Evolutionary conservation across 2,113 vertebrate genomes (phyloP), one percentile per base, ranked within the genome.

Genomic region (Ptilonorhynchus violaceus): DNA sequence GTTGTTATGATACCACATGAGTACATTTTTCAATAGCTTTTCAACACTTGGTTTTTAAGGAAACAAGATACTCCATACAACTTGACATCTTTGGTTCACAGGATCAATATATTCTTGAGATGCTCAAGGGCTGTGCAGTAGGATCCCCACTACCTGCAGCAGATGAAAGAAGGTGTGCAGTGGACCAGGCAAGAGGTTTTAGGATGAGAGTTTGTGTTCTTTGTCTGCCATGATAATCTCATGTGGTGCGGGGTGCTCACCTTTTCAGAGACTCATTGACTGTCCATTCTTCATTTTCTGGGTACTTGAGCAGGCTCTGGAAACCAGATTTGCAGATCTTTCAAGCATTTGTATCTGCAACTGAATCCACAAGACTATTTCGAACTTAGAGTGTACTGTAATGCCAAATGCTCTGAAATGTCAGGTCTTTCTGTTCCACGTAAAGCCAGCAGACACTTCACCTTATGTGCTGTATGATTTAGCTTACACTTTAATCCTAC

Each of bases 161-260:
- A 88, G 18, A 27, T 62, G 47, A 94, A n/a, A 49, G 41, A 79
- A 73, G 31, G 49, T 44, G 15, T 77, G 39, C 15, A 39, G 59
- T 62, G 37, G 63, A 49, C 27, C 46, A 73, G 46, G 47, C 23
- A 78, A 68, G 42, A 56, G 13, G 6, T 76, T 88, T 83, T 68
- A 85, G 24, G 30, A n/a, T 67, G 8, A 82, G 27, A 76, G 15
- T 85, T 73, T 46, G 27, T 49, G 18, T 67, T 78, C 52, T 68
- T 88, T 58, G 13, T 82, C 14, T 67, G 9, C 23, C 44, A 39
- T 47, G 24, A 31, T 74, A 83, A 70, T 88, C 11, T 35, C 41
- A 60, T 2, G 2, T 42, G 14, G 3, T 79, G 41, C 41, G 30
- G 27, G 28, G 7, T 0, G 2, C 31, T 9, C 17, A 56, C 17